phyloP scores from a whole-genome alignment of 2,888 invertebrate genomes.

The Xestobium rufovillosum region DNA sequence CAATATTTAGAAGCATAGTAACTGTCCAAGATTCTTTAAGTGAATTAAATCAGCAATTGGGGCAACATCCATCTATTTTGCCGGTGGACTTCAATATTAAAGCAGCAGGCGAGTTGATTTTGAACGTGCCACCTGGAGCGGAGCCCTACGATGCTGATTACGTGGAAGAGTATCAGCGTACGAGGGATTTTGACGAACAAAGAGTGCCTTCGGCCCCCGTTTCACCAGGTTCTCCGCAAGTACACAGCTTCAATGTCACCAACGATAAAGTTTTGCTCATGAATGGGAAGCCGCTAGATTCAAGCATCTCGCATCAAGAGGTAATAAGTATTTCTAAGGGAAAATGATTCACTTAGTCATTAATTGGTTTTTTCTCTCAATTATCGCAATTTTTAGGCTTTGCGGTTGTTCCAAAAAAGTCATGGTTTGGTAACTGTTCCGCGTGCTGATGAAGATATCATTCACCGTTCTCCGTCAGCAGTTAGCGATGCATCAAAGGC shows the following conservation, averaged over 20 bases:
- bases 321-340: constrained; percentile 32
- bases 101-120: constrained; percentile 60
- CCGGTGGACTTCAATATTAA: constrained; percentile 92
- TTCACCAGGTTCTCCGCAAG: constrained; percentile 62
- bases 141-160: constrained; percentile 52
- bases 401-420: constrained; percentile 66
- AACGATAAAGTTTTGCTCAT: constrained; percentile 80
- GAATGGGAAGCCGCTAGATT: constrained; percentile 50
- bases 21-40: constrained; percentile 86
- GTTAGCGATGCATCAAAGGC: constrained; percentile 61
- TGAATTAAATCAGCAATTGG: constrained; percentile 78
- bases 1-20: constrained; percentile 83
- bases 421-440: constrained; percentile 60
- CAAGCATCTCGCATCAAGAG: constrained; percentile 72
- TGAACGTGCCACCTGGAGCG: constrained; percentile 55
- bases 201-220: constrained; percentile 70
- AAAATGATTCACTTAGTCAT: no score
- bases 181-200: constrained; percentile 66
- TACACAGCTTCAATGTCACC: constrained; percentile 65
- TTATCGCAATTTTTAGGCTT: constrained; percentile 51
- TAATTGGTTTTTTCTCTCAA: no score
- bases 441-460: constrained; percentile 41
- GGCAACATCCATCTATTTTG: constrained; percentile 85
- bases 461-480: constrained; percentile 54
- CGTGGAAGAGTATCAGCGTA: constrained; percentile 39